phyloP scores from a whole-genome alignment of 2,797 vertebrate species.

The Tangara arthus region DNA sequence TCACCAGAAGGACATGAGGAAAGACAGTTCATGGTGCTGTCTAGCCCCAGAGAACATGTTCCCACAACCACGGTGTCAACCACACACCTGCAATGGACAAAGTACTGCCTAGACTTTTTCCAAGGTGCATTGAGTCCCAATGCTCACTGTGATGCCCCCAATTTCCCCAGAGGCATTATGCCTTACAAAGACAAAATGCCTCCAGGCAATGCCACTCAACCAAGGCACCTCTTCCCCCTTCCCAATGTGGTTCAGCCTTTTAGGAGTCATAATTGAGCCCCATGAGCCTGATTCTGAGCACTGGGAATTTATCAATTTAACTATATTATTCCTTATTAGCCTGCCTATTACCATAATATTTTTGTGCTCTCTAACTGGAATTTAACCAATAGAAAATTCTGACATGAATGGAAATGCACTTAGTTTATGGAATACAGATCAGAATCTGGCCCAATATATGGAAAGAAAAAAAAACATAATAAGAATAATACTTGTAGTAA shows the following conservation, averaged over 20 bases:
- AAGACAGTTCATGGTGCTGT: not conserved
- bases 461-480: not conserved
- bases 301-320: slow-evolving; percentile 48
- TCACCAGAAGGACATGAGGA: not conserved
- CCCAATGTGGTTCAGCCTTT: slow-evolving; percentile 48
- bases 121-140: slow-evolving; percentile 35
- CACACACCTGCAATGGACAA: not conserved
- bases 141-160: slow-evolving; percentile 28
- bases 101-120: slow-evolving; percentile 14
- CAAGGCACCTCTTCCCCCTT: slow-evolving; percentile 47
- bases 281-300: slow-evolving; percentile 57
- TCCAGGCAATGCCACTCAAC: slow-evolving; percentile 61
- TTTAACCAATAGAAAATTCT: slow-evolving; percentile 27
- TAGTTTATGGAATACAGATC: not conserved
- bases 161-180: slow-evolving; percentile 40
- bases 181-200: slow-evolving; percentile 58
- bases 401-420: not conserved
- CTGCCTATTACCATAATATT: slow-evolving; percentile 52
- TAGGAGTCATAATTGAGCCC: slow-evolving; percentile 62
- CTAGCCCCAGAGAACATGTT: not conserved
- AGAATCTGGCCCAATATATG: not conserved
- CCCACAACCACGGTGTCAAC: not conserved
- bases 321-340: slow-evolving; percentile 42
- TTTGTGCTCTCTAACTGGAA: slow-evolving; percentile 25
- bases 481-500: not conserved